Conservation (phyloP, 2,797 vertebrate species). For the Semotilus atromaculatus region DNA sequence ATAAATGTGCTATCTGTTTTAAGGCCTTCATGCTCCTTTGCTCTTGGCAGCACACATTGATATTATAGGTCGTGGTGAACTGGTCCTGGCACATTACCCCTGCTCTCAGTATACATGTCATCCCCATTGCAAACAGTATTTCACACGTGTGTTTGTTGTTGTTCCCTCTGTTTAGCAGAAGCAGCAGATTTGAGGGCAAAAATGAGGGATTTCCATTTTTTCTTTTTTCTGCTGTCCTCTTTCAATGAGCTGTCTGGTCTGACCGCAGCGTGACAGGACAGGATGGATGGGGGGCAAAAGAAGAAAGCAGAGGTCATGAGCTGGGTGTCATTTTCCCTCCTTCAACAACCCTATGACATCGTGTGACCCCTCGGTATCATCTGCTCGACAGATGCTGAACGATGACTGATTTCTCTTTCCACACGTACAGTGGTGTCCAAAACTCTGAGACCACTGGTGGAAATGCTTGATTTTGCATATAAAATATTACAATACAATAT, state of each 20-base stretch:
- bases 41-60: conserved; percentile 30
- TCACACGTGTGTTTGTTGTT: background rate
- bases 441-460: background rate
- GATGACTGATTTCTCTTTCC: background rate
- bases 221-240: background rate
- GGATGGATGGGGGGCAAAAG: background rate
- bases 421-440: background rate
- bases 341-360: conserved; percentile 22
- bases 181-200: background rate
- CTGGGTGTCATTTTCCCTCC: conserved; percentile 35
- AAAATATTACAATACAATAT: background rate
- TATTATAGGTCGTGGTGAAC: conserved; percentile 48
- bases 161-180: background rate
- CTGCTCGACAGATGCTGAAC: conserved; percentile 30
- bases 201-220: background rate
- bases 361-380: conserved; percentile 32
- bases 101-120: conserved; percentile 4
- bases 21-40: background rate
- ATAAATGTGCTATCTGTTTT: conserved; percentile 4
- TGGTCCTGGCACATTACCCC: conserved; percentile 21
- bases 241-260: conserved; percentile 16
- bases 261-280: background rate
- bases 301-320: background rate
- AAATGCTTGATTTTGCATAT: background rate
- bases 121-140: background rate